Base-by-base conservation (phyloP, 2,888 invertebrate genomes). In the Mystacides longicornis region DNA sequence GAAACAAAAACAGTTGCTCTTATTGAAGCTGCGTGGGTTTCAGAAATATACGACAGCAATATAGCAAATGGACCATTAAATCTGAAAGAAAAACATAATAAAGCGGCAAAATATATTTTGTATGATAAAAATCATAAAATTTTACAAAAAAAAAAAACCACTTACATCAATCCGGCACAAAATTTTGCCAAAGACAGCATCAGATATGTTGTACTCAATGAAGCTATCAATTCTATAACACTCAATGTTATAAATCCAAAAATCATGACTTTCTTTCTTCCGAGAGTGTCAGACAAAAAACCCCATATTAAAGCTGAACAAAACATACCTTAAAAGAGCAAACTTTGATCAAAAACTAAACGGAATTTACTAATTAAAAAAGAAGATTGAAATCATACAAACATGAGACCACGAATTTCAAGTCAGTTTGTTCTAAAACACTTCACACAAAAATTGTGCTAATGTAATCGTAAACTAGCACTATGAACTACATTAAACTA, bases 231-330 rank as follows among this genome's bases (percentile, higher is more conserved):
- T 47, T 86, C 85, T 62, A 85, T 81, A 33, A 85, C 62, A 0
- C 79, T 81, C 46, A 87, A 81, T 9, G 79, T 66, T 47, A 87
- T 66, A 65, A 83, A 83, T 0, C 87, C 87, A 65, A 79, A 75
- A 23, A 85, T 71, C 63, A 90, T 73, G 52, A 89, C 77, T 65
- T 80, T 81, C 62, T 79, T 80, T 57, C 87, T 75, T 9, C 88
- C 89, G 56, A 85, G 75, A 0, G 85, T 84, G 66, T 89, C 89
- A 0, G 87, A 85, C 4, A 89, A 68, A 65, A 83, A 87, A 0
- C 89, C 89, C 90, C 90, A 90, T 2, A 87, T 60, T 66, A 87
- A 78, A 0, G 86, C 85, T 37, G 87, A 86, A 1, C 80, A 75
- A 62, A 86, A 83, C 87, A 89, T 89, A 20, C 87, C 89, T 87